A percentile compares a stretch with the other conserved stretches of the same genome.
Conservation (phyloP, 2,113 vertebrate species). For the Strix uralensis region DNA sequence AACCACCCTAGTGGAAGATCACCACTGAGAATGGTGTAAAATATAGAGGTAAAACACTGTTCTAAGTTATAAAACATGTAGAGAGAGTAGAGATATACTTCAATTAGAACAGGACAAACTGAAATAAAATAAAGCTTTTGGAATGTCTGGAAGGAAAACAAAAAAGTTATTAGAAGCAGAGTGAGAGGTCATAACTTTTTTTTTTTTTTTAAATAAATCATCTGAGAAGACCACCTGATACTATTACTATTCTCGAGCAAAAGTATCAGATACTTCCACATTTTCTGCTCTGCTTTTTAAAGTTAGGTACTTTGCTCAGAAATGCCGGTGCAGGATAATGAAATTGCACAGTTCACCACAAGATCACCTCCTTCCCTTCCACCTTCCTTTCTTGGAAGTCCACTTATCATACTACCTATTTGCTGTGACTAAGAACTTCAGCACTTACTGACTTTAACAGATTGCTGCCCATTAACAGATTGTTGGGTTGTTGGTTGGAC, state of each 20-base stretch:
- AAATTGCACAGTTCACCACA: background rate
- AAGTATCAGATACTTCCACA: background rate
- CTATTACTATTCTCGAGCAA: background rate
- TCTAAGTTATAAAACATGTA: background rate
- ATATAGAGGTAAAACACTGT: background rate
- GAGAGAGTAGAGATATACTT: background rate
- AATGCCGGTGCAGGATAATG: background rate
- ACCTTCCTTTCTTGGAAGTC: background rate
- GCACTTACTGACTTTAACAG: background rate
- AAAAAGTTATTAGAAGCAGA: background rate
- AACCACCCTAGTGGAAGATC: background rate
- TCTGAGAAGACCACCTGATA: background rate
- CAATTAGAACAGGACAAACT: background rate
- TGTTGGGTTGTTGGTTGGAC: background rate
- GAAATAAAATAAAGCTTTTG: background rate
- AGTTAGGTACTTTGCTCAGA: background rate
- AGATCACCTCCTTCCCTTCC: background rate
- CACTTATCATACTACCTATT: background rate
- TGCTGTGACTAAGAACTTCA: background rate
- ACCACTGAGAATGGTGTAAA: background rate
- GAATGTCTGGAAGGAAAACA: background rate
- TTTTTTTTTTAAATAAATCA: background rate
- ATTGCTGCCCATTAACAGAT: background rate
- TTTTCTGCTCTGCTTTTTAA: background rate
- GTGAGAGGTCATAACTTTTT: background rate